Base-by-base conservation (phyloP, 2,113 vertebrate species). In the Triplophysa siluroides region DNA sequence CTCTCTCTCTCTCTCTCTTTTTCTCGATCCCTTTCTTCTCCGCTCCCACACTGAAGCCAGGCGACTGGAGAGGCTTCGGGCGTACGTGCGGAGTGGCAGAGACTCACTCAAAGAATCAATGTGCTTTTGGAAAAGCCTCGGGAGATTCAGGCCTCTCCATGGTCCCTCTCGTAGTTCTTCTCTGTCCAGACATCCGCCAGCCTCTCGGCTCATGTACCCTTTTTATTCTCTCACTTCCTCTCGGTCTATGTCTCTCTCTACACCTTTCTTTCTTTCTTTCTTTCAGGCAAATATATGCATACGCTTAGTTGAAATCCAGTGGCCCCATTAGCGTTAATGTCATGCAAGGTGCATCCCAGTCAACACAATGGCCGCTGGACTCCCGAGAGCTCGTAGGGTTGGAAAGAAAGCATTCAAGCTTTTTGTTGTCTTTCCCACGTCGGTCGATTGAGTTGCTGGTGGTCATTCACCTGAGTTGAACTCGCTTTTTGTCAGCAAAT, bases 1-100 rank as follows among this genome's bases (percentile, higher is more conserved):
- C 78, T 65, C 23, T 33, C 78, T 64, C 33, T 56, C 24, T 70
- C 29, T 33, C 33, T 38, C 33, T 38, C 58, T 52, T 69, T 69
- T 61, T 73, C 65, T 71, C 72, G 6, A 72, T 81, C 72, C 41
- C 24, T 75, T 75, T 78, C 74, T 82, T 80, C 56, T 73, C 77
- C 64, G 87, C 83, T 84, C 82, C 77, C 63, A 4, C 69, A 60
- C 82, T 83, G 73, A 80, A 79, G 75, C 86, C 77, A 58, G 87
- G 86, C 72, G 66, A 79, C 78, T 77, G 74, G 76, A 74, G 67
- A 76, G 82, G 69, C 74, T 68, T 41, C 29, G 54, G 83, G 86
- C 24, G 83, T 92, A 92, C 90, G 90, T 93, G 92, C 91, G 83
- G 81, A 90, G 88, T 83, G 76, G 86, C 87, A 88, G 88, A 81